These are phyloP conservation scores for Ophthalmolycus amberensis DNA, from an alignment of 2,113 vertebrate genomes.

Conservation along the genomic window DNA sequence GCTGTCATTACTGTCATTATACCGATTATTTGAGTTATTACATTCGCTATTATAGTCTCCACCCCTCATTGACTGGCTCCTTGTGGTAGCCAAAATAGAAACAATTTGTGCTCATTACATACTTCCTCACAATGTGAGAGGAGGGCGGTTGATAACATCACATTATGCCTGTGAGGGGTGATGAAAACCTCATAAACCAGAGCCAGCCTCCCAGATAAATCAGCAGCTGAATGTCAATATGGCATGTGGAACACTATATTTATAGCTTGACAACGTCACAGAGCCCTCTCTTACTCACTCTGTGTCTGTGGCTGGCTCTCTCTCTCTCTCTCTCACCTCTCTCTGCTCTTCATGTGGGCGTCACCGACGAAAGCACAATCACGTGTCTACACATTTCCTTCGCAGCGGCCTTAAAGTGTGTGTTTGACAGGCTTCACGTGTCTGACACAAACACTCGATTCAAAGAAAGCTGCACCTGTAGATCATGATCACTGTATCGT, in stretches of 20 bases:
- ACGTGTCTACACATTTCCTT: neutral
- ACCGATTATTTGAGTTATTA: conserved; percentile 5
- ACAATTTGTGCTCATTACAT: conserved; percentile 33
- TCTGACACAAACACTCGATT: neutral
- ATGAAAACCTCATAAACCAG: conserved; percentile 59
- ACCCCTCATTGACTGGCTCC: neutral
- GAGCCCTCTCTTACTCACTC: conserved; percentile 41
- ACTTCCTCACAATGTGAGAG: conserved; percentile 13
- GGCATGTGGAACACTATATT: conserved; percentile 72
- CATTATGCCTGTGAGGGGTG: conserved; percentile 46
- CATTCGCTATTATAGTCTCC: conserved; percentile 10
- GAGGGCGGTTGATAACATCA: conserved; percentile 37
- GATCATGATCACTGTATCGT: conserved; percentile 5
- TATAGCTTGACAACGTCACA: conserved; percentile 60
- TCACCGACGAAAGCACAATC: neutral
- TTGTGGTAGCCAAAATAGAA: conserved; percentile 18
- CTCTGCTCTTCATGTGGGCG: neutral
- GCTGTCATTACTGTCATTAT: conserved; percentile 5
- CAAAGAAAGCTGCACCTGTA: conserved; percentile 14
- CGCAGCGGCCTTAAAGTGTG: neutral
- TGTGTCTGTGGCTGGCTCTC: conserved; percentile 14
- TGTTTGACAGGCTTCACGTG: neutral
- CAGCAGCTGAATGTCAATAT: conserved; percentile 75
- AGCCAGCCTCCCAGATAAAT: conserved; percentile 68
- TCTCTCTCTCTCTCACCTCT: conserved; percentile 11